A percentile compares a stretch with the other conserved stretches of the same genome.
Conservation (phyloP, 2,797 vertebrate genomes). For the Channa striata region DNA sequence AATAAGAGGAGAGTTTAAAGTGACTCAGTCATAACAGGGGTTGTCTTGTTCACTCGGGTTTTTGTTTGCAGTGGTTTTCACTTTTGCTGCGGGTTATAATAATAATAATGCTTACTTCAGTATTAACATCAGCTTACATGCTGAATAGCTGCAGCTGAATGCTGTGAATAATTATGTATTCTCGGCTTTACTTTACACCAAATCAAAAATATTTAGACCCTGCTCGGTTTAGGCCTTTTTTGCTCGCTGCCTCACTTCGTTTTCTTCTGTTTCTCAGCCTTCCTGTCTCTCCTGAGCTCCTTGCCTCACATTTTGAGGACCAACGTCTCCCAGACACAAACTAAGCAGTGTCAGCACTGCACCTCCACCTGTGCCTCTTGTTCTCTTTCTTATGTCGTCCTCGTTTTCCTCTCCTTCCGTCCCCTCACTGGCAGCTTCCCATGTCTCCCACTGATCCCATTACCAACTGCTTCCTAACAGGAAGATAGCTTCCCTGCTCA, state of each 20-base stretch:
- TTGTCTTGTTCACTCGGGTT: not conserved
- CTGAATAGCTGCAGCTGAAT: not conserved
- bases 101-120: not conserved
- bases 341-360: not conserved
- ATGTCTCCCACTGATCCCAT: conserved; percentile 78
- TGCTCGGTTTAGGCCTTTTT: not conserved
- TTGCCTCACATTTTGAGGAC: not conserved
- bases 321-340: conserved; percentile 10
- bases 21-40: not conserved
- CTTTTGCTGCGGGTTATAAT: not conserved
- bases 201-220: not conserved
- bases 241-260: not conserved
- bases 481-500: conserved; percentile 78
- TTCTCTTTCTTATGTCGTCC: conserved; percentile 45
- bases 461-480: conserved; percentile 85
- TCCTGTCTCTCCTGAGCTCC: not conserved
- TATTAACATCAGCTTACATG: not conserved
- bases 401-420: conserved; percentile 35
- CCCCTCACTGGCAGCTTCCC: conserved; percentile 50
- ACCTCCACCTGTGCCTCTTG: conserved; percentile 28
- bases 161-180: too few species aligned
- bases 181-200: not conserved
- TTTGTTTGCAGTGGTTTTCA: not conserved
- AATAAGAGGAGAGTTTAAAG: not conserved
- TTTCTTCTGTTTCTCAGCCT: not conserved